Conservation (phyloP, 2,888 invertebrate genomes). For the Drosophila trichaetosa region DNA sequence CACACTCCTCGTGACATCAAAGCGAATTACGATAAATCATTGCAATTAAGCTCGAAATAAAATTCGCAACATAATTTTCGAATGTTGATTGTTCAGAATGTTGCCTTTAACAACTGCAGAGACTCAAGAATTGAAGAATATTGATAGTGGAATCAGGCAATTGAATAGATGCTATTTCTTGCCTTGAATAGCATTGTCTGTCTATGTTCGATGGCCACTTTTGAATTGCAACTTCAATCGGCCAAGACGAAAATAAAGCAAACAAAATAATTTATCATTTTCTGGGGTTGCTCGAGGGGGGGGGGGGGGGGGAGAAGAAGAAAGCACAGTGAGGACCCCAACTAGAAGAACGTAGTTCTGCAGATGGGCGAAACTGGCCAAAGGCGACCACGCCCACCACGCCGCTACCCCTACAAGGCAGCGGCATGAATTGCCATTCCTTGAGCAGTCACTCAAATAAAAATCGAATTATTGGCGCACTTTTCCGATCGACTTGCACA, state of each 20-base stretch:
- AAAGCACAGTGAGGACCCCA: conserved; percentile 7
- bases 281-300: conserved; percentile 8
- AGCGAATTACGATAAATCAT: background rate
- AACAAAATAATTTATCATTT: conserved; percentile 76
- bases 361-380: conserved; percentile 16
- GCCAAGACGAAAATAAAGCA: conserved; percentile 35
- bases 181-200: background rate
- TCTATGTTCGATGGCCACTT: background rate
- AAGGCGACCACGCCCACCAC: conserved; percentile 30
- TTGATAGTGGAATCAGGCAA: background rate
- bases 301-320: background rate
- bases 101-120: background rate
- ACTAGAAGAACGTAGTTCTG: conserved; percentile 38
- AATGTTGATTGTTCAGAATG: background rate
- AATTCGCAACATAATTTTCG: background rate
- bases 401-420: background rate
- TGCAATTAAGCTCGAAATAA: background rate
- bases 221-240: background rate
- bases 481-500: background rate
- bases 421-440: conserved; percentile 1
- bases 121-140: background rate
- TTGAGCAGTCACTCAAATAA: conserved; percentile 37
- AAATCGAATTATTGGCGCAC: background rate
- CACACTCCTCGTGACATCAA: background rate
- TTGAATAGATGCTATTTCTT: background rate